A percentile compares a stretch with the other conserved stretches of the same genome.
Evolutionary conservation across 2,888 invertebrate species (phyloP).

Genomic region (Aphodius sticticus): DNA sequence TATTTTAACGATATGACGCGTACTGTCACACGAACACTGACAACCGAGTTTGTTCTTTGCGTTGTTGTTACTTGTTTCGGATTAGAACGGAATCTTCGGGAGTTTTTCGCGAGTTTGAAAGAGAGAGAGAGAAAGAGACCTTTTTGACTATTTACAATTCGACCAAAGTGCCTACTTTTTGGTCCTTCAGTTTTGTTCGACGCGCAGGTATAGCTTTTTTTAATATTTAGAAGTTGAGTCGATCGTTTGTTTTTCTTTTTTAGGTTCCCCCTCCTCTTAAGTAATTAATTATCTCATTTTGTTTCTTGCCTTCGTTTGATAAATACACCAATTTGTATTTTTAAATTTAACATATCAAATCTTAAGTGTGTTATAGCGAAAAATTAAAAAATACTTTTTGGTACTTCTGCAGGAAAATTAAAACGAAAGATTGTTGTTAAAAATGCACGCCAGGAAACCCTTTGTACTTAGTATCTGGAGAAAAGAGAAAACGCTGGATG

Average conservation of each 20-base stretch:
- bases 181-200: slow-evolving; percentile 50
- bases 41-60: slow-evolving; percentile 14
- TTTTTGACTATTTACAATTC: slow-evolving; percentile 37
- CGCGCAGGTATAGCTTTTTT: slow-evolving; percentile 17
- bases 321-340: slow-evolving; percentile 26
- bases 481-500: background rate
- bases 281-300: background rate
- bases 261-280: background rate
- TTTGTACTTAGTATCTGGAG: background rate
- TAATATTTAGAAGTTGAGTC: slow-evolving; percentile 22
- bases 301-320: background rate
- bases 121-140: slow-evolving; percentile 31
- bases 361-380: slow-evolving; percentile 29
- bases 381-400: background rate
- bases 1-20: slow-evolving; percentile 10
- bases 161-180: slow-evolving; percentile 59
- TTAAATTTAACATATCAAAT: slow-evolving; percentile 12
- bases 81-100: slow-evolving; percentile 9
- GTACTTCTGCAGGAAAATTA: background rate
- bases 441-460: background rate
- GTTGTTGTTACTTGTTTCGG: slow-evolving; percentile 14
- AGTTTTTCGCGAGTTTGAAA: slow-evolving; percentile 22
- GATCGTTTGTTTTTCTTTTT: slow-evolving; percentile 27
- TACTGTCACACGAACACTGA: slow-evolving; percentile 14
- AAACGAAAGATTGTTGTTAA: background rate